phyloP scores from a whole-genome alignment of 2,113 vertebrate species.

The Neofelis nebulosa region DNA sequence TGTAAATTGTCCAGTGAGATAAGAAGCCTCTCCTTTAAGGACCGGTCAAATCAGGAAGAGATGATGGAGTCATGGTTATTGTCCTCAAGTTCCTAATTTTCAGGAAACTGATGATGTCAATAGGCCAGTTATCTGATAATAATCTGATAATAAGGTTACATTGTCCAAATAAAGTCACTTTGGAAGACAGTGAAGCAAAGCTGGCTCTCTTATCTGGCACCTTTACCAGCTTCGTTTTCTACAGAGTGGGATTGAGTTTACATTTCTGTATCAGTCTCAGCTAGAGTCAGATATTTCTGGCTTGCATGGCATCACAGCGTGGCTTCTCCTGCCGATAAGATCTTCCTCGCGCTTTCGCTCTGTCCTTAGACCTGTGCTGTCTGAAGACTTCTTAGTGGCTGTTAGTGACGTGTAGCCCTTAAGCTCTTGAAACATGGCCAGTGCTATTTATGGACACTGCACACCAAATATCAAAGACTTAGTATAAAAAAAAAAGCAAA shows the following conservation, averaged over 20 bases:
- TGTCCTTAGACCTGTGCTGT: accelerated
- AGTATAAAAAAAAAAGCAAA: neutral
- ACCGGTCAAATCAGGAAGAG: neutral
- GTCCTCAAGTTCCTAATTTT: neutral
- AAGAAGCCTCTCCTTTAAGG: neutral
- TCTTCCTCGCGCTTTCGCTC: neutral
- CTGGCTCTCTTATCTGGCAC: neutral
- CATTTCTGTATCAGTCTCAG: accelerated
- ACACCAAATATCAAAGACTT: neutral
- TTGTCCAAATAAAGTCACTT: neutral
- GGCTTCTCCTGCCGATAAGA: accelerated
- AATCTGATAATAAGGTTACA: neutral
- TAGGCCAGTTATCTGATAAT: neutral
- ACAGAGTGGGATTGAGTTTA: accelerated
- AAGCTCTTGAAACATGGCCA: neutral
- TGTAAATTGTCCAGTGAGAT: neutral
- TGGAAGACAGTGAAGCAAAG: neutral
- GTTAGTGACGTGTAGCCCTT: accelerated
- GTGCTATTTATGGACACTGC: neutral
- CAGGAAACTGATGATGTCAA: neutral
- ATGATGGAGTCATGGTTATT: neutral
- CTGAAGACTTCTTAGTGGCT: neutral
- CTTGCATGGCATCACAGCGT: accelerated
- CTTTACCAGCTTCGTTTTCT: neutral
- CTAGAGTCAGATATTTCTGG: neutral